Percentiles rank a stretch among this genome's conserved stretches.
Evolutionary conservation across 2,113 vertebrate species (phyloP).

Genomic region (Casuarius casuarius): DNA sequence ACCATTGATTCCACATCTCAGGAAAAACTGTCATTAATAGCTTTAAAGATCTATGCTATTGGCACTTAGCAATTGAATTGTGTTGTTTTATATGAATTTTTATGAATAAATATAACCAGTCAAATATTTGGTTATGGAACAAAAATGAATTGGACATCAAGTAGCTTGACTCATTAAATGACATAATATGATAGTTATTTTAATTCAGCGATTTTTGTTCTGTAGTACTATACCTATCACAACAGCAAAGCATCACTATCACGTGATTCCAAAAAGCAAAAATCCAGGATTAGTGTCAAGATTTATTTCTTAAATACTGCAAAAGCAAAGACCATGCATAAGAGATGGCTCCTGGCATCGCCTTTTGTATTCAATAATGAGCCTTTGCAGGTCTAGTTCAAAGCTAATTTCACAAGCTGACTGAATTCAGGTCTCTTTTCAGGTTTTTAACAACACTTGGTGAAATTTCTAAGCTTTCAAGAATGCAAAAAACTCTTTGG

Average conservation of each 20-base stretch:
- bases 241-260: background rate
- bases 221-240: background rate
- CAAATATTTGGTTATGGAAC: background rate
- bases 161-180: background rate
- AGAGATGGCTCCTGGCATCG: background rate
- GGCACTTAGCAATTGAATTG: background rate
- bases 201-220: background rate
- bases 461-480: background rate
- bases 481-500: background rate
- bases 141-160: background rate
- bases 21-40: background rate
- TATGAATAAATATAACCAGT: background rate
- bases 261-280: background rate
- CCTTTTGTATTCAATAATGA: background rate
- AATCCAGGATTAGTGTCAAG: background rate
- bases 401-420: background rate
- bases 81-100: background rate
- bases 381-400: background rate
- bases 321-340: background rate
- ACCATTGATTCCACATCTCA: background rate
- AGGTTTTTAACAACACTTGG: background rate
- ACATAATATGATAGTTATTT: background rate
- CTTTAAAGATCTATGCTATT: background rate
- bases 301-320: background rate
- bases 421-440: background rate